These are phyloP conservation scores for Notoglanidium macrostoma DNA, from an alignment of 2,797 vertebrate genomes.

Conservation along the genomic window DNA sequence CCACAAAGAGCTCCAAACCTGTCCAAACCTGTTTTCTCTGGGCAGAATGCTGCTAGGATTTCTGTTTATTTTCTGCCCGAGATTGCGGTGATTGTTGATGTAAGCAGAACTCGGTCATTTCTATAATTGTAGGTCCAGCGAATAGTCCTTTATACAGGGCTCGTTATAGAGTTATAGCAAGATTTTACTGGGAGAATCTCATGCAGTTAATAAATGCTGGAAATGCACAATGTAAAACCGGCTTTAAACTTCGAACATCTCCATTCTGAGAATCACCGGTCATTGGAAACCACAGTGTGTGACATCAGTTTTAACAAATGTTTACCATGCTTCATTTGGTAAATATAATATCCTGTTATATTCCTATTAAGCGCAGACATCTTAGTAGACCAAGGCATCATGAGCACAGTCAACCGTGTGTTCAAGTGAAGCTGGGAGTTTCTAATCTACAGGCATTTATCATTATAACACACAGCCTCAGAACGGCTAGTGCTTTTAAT, in stretches of 20 bases:
- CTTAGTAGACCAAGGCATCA: not conserved
- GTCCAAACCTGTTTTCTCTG: not conserved
- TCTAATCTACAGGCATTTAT: constrained; percentile 50
- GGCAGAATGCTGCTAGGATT: not conserved
- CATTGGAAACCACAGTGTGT: not conserved
- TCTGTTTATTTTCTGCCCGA: not conserved
- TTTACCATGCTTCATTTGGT: not conserved
- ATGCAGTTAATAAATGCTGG: not conserved
- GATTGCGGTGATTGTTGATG: too few species aligned
- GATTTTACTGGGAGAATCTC: not conserved
- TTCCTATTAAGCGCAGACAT: not conserved
- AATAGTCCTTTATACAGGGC: not conserved
- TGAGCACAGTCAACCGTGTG: not conserved
- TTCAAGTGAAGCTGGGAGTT: constrained; percentile 51
- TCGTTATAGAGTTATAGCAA: not conserved
- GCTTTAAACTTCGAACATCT: not conserved
- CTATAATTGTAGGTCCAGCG: not conserved
- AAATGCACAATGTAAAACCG: not conserved
- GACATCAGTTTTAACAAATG: not conserved
- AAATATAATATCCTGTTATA: not conserved
- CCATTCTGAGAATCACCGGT: not conserved
- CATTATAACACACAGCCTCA: constrained; percentile 43
- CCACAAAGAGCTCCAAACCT: too few species aligned
- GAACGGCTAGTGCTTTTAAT: constrained; percentile 46
- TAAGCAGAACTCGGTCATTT: not conserved